These are phyloP conservation scores for Ochropleura plecta DNA, from an alignment of 2,888 invertebrate species.

Conservation along the genomic window DNA sequence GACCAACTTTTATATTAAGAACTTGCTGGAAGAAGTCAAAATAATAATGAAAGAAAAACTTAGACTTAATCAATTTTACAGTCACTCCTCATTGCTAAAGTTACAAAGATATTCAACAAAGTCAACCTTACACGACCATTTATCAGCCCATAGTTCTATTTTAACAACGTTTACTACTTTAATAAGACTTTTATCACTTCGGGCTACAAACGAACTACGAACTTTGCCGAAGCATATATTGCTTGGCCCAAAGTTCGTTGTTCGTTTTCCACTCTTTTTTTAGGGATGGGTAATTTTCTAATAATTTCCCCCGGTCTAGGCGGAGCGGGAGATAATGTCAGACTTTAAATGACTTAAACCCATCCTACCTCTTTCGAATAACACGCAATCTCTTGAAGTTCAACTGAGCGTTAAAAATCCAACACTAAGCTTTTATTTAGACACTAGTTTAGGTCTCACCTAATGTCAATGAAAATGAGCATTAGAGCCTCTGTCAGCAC, in stretches of 20 bases:
- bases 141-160: neutral
- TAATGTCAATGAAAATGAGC: neutral
- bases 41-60: neutral
- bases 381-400: neutral
- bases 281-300: no score
- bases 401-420: neutral
- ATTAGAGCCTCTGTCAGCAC: slow-evolving; percentile 25
- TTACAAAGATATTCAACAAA: slow-evolving; percentile 6
- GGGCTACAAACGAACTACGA: neutral
- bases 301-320: no score
- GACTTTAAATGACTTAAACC: no score
- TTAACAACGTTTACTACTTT: neutral
- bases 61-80: neutral
- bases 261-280: no score
- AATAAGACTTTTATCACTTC: slow-evolving; percentile 31
- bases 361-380: no score
- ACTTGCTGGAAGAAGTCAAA: neutral
- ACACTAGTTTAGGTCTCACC: neutral
- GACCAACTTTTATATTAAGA: neutral
- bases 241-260: no score
- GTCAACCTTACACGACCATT: neutral
- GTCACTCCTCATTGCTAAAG: neutral
- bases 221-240: neutral
- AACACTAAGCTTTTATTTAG: neutral
- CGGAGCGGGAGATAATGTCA: no score